These are phyloP conservation scores for Rousettus leschenaultii DNA, from an alignment of 2,113 vertebrate species.

Conservation along the genomic window DNA sequence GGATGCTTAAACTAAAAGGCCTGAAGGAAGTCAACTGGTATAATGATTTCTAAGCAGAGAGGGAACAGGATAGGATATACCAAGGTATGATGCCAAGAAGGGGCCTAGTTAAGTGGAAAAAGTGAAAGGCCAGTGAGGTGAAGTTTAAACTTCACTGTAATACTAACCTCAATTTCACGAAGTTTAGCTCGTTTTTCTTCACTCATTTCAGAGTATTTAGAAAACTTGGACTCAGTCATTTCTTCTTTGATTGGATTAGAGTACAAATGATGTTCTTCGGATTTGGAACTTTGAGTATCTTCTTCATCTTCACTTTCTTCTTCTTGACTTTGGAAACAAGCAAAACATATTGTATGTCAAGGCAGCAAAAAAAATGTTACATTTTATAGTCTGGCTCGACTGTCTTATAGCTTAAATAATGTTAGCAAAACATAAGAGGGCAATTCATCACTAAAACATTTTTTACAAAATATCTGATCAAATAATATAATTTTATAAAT, in stretches of 20 bases:
- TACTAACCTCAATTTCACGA: slow-evolving; percentile 94
- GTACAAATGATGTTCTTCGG: slow-evolving; percentile 90
- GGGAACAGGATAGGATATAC: neutral
- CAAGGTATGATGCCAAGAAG: neutral
- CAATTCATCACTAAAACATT: neutral
- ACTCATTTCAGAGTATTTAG: slow-evolving; percentile 95
- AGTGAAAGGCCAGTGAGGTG: neutral
- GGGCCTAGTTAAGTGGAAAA: neutral
- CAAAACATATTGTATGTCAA: slow-evolving; percentile 30
- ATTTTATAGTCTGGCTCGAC: neutral
- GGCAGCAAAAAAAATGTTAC: neutral
- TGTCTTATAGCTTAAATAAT: neutral
- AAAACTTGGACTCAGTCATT: slow-evolving; percentile 88
- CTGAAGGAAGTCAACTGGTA: neutral
- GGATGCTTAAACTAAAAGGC: neutral
- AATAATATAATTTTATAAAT: neutral
- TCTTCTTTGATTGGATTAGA: slow-evolving; percentile 93
- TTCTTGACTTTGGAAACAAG: slow-evolving; percentile 84
- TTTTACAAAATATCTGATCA: slow-evolving; percentile 22
- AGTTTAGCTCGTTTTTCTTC: slow-evolving; percentile 98
- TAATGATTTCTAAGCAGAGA: neutral
- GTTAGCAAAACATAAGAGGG: neutral
- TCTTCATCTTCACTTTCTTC: slow-evolving; percentile 91
- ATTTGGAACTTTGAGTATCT: slow-evolving; percentile 90
- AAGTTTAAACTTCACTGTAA: neutral